These are phyloP conservation scores for Microcebus jonahi DNA, from an alignment of 2,113 vertebrate species.

Conservation along the genomic window DNA sequence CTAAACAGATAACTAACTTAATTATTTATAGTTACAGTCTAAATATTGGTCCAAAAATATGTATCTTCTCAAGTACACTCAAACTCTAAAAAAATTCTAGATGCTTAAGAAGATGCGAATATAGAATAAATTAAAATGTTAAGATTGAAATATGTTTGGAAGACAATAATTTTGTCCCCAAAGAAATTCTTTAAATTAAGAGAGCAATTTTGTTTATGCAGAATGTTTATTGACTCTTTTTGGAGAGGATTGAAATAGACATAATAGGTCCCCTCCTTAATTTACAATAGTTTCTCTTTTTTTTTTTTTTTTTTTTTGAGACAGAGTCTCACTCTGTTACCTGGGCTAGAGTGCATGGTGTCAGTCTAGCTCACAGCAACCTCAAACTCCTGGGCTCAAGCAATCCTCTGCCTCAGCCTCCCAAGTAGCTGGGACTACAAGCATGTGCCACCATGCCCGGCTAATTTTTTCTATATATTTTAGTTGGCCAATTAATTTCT, in stretches of 20 bases:
- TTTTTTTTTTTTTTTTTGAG: too few relatives aligned
- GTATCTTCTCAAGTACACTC: neutral
- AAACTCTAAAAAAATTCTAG: slow-evolving; percentile 25
- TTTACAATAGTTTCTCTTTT: neutral
- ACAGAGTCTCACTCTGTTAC: too few relatives aligned
- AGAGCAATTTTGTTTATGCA: neutral
- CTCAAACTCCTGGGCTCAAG: too few relatives aligned
- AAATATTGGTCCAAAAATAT: slow-evolving; percentile 17
- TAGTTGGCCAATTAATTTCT: too few relatives aligned
- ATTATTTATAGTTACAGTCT: neutral
- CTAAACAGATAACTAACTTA: neutral
- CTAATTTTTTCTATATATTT: too few relatives aligned
- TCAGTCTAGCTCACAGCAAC: too few relatives aligned
- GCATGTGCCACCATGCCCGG: too few relatives aligned
- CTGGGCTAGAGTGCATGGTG: too few relatives aligned
- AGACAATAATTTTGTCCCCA: neutral
- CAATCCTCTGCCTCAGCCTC: too few relatives aligned
- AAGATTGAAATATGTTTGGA: slow-evolving; percentile 19
- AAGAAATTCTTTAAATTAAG: neutral
- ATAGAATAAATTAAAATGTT: neutral
- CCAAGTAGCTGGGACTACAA: too few relatives aligned
- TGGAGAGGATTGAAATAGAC: neutral
- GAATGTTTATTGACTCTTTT: neutral
- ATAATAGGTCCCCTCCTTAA: neutral
- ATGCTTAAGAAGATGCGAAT: neutral